Percentiles rank a stretch among this genome's conserved stretches.
Evolutionary conservation across 2,113 vertebrate species (phyloP).

Genomic region (Athene cunicularia): DNA sequence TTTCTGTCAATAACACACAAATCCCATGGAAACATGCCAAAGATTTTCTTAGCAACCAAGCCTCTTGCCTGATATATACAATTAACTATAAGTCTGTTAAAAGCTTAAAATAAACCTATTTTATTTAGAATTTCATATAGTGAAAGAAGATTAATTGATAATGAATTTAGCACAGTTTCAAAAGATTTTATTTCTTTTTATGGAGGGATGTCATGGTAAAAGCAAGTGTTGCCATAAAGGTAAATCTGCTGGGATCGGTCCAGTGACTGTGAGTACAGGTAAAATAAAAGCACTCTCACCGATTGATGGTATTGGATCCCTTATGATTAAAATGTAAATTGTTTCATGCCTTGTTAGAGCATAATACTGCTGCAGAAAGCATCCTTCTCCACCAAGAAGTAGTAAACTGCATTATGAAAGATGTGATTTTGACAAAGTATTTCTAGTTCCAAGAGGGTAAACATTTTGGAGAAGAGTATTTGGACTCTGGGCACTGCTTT

Average conservation of each 20-base stretch:
- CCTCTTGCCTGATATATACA: conserved; percentile 52
- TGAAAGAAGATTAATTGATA: conserved; percentile 65
- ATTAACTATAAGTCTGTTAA: conserved; percentile 75
- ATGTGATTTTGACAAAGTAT: not conserved
- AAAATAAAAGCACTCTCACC: conserved; percentile 44
- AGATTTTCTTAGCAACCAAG: conserved; percentile 80
- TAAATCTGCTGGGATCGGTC: conserved; percentile 15
- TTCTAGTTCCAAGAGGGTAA: not conserved
- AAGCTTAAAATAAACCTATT: conserved; percentile 78
- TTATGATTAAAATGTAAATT: conserved; percentile 22
- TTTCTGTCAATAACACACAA: conserved; percentile 60
- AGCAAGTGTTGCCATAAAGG: not conserved
- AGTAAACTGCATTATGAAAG: not conserved
- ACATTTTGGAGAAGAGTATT: not conserved
- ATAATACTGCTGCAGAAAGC: not conserved
- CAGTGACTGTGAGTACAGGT: conserved; percentile 28
- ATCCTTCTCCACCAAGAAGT: not conserved
- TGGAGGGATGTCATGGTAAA: conserved; percentile 39
- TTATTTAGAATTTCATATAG: conserved; percentile 74
- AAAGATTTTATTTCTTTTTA: conserved; percentile 67
- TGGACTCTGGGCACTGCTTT: not conserved
- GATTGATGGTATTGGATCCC: not conserved
- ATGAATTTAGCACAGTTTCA: conserved; percentile 68
- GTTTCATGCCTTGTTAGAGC: not conserved
- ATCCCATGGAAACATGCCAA: conserved; percentile 72